Evolutionary conservation across 2,888 invertebrate genomes (phyloP).

Genomic region (Orthosia cruda): DNA sequence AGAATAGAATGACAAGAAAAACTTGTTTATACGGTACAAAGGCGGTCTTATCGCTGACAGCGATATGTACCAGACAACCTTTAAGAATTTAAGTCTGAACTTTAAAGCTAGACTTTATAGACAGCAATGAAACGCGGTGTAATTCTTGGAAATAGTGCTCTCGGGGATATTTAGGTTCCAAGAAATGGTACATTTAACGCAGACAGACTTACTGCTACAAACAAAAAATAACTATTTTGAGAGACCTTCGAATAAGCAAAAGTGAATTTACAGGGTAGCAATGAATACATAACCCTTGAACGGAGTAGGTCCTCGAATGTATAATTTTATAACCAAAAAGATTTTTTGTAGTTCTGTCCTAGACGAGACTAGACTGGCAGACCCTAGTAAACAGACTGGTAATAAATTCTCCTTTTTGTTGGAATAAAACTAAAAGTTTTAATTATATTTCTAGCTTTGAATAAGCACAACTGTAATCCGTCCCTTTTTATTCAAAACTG

Average conservation of each 20-base stretch:
- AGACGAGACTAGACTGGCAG: too few relatives aligned
- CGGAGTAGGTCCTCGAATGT: background rate
- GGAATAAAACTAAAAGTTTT: too few relatives aligned
- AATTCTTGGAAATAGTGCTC: too few relatives aligned
- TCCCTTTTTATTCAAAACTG: too few relatives aligned
- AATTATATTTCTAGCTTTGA: too few relatives aligned
- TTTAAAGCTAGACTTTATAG: slow-evolving; percentile 2
- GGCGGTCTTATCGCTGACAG: too few relatives aligned
- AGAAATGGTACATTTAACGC: slow-evolving; percentile 11
- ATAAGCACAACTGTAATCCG: too few relatives aligned
- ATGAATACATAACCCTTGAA: background rate
- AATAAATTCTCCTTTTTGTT: background rate
- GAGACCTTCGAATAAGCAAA: background rate
- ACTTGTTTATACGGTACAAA: too few relatives aligned
- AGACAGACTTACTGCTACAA: background rate
- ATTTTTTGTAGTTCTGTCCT: background rate
- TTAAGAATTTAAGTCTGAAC: slow-evolving; percentile 9
- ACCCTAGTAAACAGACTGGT: background rate
- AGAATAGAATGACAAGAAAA: too few relatives aligned
- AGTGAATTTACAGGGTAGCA: background rate
- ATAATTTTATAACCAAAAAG: background rate
- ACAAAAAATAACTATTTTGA: too few relatives aligned
- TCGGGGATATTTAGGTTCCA: background rate
- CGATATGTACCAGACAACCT: too few relatives aligned
- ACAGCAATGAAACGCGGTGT: background rate